A percentile compares a stretch with the other conserved stretches of the same genome.
Evolutionary conservation across 2,797 vertebrate genomes (phyloP).

Genomic region (Chelmon rostratus): DNA sequence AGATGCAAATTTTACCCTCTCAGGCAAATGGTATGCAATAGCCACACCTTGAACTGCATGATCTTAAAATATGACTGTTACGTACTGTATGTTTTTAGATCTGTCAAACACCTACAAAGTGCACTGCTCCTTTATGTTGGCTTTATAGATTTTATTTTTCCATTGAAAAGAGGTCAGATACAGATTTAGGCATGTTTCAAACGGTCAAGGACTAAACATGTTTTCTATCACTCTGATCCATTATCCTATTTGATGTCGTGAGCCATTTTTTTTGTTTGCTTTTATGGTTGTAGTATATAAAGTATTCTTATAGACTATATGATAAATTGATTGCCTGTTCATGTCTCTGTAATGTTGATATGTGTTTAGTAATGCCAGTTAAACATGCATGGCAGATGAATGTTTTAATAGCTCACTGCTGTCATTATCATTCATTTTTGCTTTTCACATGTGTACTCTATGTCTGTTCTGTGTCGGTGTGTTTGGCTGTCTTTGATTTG

Average conservation of each 20-base stretch:
- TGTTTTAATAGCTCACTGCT: not conserved
- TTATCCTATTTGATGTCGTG: conserved; percentile 1
- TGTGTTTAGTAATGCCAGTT: not conserved
- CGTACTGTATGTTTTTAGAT: conserved; percentile 41
- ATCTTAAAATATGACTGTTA: not conserved
- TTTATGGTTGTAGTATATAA: no score
- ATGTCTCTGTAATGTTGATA: not conserved
- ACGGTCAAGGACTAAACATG: conserved; percentile 20
- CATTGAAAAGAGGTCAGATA: not conserved
- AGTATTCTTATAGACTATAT: not conserved
- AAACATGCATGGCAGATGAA: not conserved
- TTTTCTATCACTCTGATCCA: conserved; percentile 1
- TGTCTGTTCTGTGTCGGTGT: conserved; percentile 15
- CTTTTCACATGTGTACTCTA: conserved; percentile 1
- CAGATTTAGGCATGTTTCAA: not conserved
- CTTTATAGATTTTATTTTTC: conserved; percentile 22
- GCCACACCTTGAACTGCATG: not conserved
- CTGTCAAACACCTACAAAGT: conserved; percentile 79
- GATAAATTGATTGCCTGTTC: not conserved
- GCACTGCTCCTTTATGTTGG: conserved; percentile 9
- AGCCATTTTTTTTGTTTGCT: not conserved
- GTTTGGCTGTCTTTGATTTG: conserved; percentile 22
- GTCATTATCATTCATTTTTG: not conserved
- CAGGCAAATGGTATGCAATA: not conserved
- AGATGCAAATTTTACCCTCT: not conserved